Percentiles rank a stretch among this genome's conserved stretches.
phyloP scores from a whole-genome alignment of 2,888 invertebrate genomes.

The Drepanosiphum platanoidis region DNA sequence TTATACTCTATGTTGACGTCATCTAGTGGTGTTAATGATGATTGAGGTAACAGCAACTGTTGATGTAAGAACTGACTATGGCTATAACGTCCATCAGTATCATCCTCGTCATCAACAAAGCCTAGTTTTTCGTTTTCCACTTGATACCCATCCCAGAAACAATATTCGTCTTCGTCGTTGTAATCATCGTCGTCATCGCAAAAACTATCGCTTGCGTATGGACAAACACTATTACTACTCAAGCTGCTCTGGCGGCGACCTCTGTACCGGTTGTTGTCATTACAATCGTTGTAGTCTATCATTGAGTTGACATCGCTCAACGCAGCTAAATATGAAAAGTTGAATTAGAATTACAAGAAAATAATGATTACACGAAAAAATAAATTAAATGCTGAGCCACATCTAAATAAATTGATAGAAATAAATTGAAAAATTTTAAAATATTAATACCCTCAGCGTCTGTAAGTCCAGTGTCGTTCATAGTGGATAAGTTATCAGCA shows the following conservation, averaged over 20 bases:
- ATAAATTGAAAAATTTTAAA: constrained; percentile 9
- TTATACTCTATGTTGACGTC: background rate
- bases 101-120: background rate
- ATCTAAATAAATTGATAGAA: background rate
- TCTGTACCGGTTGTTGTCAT: constrained; percentile 9
- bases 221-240: constrained; percentile 16
- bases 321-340: constrained; percentile 71
- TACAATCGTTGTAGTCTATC: constrained; percentile 69
- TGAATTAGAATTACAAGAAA: background rate
- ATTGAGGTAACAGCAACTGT: background rate
- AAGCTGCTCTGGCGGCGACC: constrained; percentile 33
- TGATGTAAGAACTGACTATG: background rate
- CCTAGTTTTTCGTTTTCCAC: background rate
- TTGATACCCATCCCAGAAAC: background rate
- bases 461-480: constrained; percentile 86
- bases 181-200: constrained; percentile 72
- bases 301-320: constrained; percentile 87
- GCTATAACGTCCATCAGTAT: background rate
- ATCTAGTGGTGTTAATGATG: background rate
- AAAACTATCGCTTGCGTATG: constrained; percentile 55
- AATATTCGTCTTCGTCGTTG: constrained; percentile 26
- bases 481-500: constrained; percentile 81
- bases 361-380: background rate
- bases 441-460: constrained; percentile 78
- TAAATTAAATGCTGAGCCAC: too few species aligned